A percentile compares a stretch with the other conserved stretches of the same genome.
Conservation (phyloP, 2,888 invertebrate species). For the Tetragonisca angustula region DNA sequence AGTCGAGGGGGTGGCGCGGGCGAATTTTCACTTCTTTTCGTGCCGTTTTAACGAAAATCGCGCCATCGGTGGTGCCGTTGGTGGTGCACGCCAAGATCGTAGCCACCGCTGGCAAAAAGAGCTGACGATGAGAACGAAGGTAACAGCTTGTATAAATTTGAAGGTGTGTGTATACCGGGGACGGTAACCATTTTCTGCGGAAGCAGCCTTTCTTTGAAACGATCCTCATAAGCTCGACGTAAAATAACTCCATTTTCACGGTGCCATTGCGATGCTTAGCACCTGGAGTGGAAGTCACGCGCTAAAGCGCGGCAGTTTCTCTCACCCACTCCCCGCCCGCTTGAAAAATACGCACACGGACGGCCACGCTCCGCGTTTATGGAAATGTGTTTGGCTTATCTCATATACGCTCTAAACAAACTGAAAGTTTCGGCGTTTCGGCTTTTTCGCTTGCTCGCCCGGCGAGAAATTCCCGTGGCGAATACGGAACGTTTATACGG, state of each 20-base stretch:
- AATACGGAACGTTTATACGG: slow-evolving; percentile 36
- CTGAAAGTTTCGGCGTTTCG: slow-evolving; percentile 55
- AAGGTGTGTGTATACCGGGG: slow-evolving; percentile 47
- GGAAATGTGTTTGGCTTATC: slow-evolving; percentile 70
- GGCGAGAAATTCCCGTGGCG: slow-evolving; percentile 14
- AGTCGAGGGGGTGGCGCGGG: not conserved
- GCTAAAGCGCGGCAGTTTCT: slow-evolving; percentile 53
- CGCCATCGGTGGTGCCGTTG: slow-evolving; percentile 22
- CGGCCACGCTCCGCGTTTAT: slow-evolving; percentile 60
- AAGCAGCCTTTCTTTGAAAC: slow-evolving; percentile 59
- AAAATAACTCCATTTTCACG: slow-evolving; percentile 74
- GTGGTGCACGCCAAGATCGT: slow-evolving; percentile 17
- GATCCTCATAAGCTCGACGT: slow-evolving; percentile 68
- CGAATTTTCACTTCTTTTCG: not conserved
- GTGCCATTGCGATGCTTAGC: slow-evolving; percentile 68
- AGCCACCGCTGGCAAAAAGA: slow-evolving; percentile 3
- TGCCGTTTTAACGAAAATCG: slow-evolving; percentile 40
- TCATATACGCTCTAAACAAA: slow-evolving; percentile 63
- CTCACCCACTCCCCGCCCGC: not conserved
- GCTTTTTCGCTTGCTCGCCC: slow-evolving; percentile 17
- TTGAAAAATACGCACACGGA: slow-evolving; percentile 62
- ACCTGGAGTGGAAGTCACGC: slow-evolving; percentile 71
- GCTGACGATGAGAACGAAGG: slow-evolving; percentile 64
- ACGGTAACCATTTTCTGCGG: slow-evolving; percentile 63
- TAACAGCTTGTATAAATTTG: slow-evolving; percentile 62